These are phyloP conservation scores for Apamea crenata DNA, from an alignment of 2,888 invertebrate genomes.

Conservation along the genomic window DNA sequence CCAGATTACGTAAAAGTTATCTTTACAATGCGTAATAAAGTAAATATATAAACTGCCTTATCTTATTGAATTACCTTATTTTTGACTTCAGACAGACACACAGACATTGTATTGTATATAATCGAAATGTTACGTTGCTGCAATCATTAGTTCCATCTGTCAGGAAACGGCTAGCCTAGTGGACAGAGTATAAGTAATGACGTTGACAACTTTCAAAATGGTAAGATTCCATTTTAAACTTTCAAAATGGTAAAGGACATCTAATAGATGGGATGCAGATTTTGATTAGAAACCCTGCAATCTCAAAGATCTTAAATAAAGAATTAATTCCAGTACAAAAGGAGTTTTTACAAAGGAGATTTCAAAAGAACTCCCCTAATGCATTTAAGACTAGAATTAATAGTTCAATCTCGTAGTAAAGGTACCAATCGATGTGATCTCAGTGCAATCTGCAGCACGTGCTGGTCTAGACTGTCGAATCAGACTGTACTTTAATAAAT, in stretches of 20 bases:
- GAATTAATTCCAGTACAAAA: conserved; percentile 4
- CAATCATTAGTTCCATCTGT: no score
- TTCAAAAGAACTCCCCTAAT: conserved; percentile 10
- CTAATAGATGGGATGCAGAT: background rate
- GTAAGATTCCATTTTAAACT: no score
- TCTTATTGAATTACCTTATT: no score
- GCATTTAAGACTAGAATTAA: conserved; percentile 33
- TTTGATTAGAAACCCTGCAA: background rate
- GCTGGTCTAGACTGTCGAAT: conserved; percentile 42
- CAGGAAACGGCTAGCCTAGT: no score
- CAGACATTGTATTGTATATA: no score
- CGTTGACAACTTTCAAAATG: background rate
- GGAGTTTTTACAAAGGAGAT: conserved; percentile 17
- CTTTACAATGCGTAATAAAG: no score
- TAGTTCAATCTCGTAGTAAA: conserved; percentile 44
- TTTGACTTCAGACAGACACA: no score
- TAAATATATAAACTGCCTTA: no score
- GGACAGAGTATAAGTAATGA: no score
- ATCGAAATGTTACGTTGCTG: no score
- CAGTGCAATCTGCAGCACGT: conserved; percentile 37
- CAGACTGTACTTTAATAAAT: conserved; percentile 44
- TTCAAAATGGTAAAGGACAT: background rate
- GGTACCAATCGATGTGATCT: conserved; percentile 27
- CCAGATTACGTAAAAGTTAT: no score
- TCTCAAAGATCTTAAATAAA: background rate